phyloP scores from a whole-genome alignment of 2,888 invertebrate genomes.

The Cecidostiba fungosa region DNA sequence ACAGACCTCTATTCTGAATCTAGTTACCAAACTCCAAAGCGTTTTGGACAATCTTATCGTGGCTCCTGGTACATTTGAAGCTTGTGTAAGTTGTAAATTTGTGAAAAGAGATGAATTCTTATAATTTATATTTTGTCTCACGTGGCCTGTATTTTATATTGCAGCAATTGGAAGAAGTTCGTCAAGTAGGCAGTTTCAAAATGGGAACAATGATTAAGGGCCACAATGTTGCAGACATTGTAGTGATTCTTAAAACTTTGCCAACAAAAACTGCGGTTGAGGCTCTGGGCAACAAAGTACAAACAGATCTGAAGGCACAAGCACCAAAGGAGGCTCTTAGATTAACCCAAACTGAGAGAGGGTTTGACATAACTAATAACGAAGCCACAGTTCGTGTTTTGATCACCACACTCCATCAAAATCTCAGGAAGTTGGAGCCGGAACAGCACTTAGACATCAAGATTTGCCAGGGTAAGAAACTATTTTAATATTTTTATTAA shows the following conservation, averaged over 20 bases:
- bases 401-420: constrained; percentile 96
- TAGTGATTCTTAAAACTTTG: constrained; percentile 96
- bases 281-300: constrained; percentile 92
- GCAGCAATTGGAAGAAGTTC: constrained; percentile 94
- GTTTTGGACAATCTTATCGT: constrained; percentile 97
- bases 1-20: constrained; percentile 94
- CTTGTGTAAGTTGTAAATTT: constrained; percentile 88
- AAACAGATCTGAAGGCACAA: constrained; percentile 91
- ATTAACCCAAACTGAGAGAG: constrained; percentile 85
- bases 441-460: constrained; percentile 88
- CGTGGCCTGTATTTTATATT: constrained; percentile 62
- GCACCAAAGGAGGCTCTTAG: constrained; percentile 84
- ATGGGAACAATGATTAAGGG: constrained; percentile 98
- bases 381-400: constrained; percentile 94
- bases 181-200: constrained; percentile 98
- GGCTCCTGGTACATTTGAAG: constrained; percentile 95
- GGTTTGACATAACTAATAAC: constrained; percentile 93
- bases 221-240: constrained; percentile 97
- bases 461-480: constrained; percentile 79
- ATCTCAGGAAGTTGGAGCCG: constrained; percentile 95
- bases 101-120: background rate
- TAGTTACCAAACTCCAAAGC: constrained; percentile 97
- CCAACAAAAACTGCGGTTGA: constrained; percentile 98
- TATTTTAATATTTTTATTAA: background rate
- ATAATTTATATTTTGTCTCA: background rate